These are phyloP conservation scores for Gonocerus acuteangulatus DNA, from an alignment of 2,888 invertebrate genomes.

Conservation along the genomic window DNA sequence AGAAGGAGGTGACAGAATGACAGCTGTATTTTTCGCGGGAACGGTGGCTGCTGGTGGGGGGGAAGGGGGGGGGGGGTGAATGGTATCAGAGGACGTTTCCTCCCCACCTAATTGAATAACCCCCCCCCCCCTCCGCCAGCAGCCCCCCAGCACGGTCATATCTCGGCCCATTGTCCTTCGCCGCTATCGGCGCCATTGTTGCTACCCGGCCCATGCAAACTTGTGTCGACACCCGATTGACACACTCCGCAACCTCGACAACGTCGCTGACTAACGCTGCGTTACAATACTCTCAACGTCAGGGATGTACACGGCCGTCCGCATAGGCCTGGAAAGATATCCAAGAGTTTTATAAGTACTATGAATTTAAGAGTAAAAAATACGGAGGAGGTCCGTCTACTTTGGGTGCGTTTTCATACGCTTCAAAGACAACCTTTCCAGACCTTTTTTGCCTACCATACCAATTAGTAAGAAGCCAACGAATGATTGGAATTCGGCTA, in stretches of 20 bases:
- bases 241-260: not conserved
- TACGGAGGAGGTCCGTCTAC: no score
- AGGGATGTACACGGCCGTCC: no score
- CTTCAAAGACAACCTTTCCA: no score
- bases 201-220: constrained; percentile 7
- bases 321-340: no score
- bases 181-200: constrained; percentile 12
- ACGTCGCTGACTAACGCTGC: not conserved
- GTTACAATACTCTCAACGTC: not conserved
- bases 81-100: constrained; percentile 1
- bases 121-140: not conserved
- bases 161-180: constrained; percentile 15
- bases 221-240: constrained; percentile 10
- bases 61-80: constrained; percentile 1
- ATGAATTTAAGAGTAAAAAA: no score
- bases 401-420: no score
- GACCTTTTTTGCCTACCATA: no score
- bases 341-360: no score
- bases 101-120: constrained; percentile 10
- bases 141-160: not conserved
- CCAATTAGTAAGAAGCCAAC: no score
- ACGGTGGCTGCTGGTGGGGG: constrained; percentile 1
- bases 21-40: constrained; percentile 18
- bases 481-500: no score
- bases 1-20: constrained; percentile 14